A percentile compares a stretch with the other conserved stretches of the same genome.
These are phyloP conservation scores for Tyrophagus putrescentiae DNA, from an alignment of 1,140 invertebrate species.

Conservation along the genomic window DNA sequence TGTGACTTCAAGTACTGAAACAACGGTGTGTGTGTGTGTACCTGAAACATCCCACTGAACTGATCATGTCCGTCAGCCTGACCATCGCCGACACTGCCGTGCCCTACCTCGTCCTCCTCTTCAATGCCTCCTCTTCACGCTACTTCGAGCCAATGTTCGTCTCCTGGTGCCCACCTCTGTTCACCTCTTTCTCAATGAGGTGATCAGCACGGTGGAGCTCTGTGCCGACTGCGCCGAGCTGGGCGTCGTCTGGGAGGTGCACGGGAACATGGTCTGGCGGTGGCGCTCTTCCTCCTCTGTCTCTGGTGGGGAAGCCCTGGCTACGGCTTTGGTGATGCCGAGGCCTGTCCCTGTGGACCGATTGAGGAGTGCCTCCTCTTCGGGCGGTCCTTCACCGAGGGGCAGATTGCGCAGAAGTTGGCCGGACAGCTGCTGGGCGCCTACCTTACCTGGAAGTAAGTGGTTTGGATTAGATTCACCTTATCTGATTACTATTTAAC, in stretches of 20 bases:
- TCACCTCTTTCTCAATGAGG: constrained; percentile 24
- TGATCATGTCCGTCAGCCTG: not conserved
- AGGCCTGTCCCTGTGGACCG: constrained; percentile 26
- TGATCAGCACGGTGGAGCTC: constrained; percentile 28
- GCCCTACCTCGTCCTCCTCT: constrained; percentile 25
- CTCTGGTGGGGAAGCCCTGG: constrained; percentile 29
- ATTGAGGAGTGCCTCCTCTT: constrained; percentile 26
- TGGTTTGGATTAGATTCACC: no score
- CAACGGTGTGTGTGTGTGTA: no score
- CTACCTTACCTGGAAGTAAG: constrained; percentile 22
- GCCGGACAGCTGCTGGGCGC: constrained; percentile 25
- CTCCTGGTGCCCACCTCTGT: constrained; percentile 18
- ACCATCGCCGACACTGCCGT: constrained; percentile 21
- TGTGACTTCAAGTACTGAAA: no score
- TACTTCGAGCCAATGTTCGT: constrained; percentile 18
- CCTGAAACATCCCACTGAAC: no score
- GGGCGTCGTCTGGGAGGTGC: constrained; percentile 27
- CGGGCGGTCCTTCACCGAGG: constrained; percentile 15
- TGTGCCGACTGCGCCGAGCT: constrained; percentile 28
- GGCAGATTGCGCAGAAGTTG: constrained; percentile 20
- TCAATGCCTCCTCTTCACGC: constrained; percentile 25
- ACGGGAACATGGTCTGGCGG: constrained; percentile 25
- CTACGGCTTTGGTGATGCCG: constrained; percentile 25
- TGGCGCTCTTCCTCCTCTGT: constrained; percentile 21
- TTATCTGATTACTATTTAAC: not conserved